A percentile compares a stretch with the other conserved stretches of the same genome.
Evolutionary conservation across 2,113 vertebrate genomes (phyloP).

Genomic region (Perognathus longimembris): DNA sequence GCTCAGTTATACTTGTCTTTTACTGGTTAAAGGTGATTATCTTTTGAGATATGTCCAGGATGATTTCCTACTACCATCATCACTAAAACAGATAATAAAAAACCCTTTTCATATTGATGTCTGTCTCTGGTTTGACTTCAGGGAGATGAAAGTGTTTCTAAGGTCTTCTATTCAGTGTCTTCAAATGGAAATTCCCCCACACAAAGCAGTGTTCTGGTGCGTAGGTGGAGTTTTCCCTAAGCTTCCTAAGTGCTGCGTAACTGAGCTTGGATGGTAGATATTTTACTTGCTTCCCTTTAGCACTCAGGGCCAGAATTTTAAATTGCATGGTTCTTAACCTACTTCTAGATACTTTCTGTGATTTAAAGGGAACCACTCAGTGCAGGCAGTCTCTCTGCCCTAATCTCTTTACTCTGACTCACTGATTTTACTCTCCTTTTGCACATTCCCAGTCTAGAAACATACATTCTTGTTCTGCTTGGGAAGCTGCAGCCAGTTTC

Average conservation of each 20-base stretch:
- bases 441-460: background rate
- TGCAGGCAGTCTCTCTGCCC: background rate
- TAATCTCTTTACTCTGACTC: conserved; percentile 6
- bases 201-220: background rate
- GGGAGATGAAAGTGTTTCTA: background rate
- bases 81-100: background rate
- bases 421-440: background rate
- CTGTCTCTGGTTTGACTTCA: conserved; percentile 19
- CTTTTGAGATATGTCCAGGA: conserved; percentile 5
- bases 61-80: background rate
- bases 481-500: background rate
- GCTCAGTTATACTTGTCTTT: background rate
- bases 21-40: background rate
- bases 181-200: conserved; percentile 32
- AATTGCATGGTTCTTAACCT: conserved; percentile 27
- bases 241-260: background rate
- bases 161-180: conserved; percentile 46
- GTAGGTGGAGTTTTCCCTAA: conserved; percentile 6
- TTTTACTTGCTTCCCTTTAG: conserved; percentile 47
- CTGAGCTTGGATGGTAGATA: background rate
- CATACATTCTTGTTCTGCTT: background rate
- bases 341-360: background rate
- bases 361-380: background rate
- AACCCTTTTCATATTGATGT: background rate
- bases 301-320: conserved; percentile 34